A percentile compares a stretch with the other conserved stretches of the same genome.
Conservation (phyloP, 2,113 vertebrate genomes). For the Chamaetylas fuelleborni region DNA sequence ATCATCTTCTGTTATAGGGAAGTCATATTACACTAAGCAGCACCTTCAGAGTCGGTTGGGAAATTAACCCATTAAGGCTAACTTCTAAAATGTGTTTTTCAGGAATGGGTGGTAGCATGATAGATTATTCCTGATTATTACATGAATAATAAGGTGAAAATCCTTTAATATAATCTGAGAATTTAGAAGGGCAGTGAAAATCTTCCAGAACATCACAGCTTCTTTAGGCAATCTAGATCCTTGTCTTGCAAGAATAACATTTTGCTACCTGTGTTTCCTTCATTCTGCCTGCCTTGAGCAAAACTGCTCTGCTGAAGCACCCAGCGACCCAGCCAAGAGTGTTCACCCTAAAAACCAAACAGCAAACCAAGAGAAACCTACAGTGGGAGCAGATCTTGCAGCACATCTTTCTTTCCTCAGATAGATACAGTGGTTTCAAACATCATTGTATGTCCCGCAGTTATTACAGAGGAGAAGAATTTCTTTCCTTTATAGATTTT, state of each 20-base stretch:
- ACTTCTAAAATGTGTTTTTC: neutral
- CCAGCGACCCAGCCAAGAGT: accelerated
- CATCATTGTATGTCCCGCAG: neutral
- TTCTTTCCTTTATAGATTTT: neutral
- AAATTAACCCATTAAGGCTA: neutral
- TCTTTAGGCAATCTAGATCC: neutral
- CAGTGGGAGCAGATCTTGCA: neutral
- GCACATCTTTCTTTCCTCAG: neutral
- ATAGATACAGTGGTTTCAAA: neutral
- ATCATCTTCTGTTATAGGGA: neutral
- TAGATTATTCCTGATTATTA: neutral
- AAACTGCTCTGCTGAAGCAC: neutral
- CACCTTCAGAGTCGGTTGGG: neutral
- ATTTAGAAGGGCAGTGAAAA: neutral
- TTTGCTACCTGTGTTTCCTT: neutral
- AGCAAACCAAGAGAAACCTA: neutral
- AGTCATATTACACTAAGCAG: neutral
- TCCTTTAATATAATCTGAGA: neutral
- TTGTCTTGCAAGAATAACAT: neutral
- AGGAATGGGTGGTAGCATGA: neutral
- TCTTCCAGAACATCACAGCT: neutral
- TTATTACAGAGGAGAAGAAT: neutral
- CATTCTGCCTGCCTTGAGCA: neutral
- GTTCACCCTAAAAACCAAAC: neutral
- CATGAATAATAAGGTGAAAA: neutral